Evolutionary conservation across 2,888 invertebrate species (phyloP), one percentile per base, ranked within the genome.

Genomic region (Folsomia candida): DNA sequence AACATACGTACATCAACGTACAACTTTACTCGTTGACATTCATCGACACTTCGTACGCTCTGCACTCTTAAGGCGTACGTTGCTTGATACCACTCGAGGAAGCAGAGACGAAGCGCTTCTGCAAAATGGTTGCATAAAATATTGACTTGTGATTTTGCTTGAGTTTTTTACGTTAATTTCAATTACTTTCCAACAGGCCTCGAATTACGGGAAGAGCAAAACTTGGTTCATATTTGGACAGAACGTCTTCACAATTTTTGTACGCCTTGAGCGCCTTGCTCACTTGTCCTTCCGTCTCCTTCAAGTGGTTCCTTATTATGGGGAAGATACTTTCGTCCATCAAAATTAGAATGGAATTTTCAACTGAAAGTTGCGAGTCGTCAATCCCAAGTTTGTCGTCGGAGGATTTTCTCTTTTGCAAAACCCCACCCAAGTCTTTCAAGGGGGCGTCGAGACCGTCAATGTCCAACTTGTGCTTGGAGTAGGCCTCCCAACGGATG

Each of bases 401-500:
- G 18, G 37, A 29, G 20, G 61, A 11, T 25, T 51, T 29, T 70
- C 69, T 65, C 64, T 63, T 54, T 1, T 62, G 64, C 26, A 79
- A 65, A 18, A 67, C 69, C 22, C 47, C 62, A 11, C 78, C 74
- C 58, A 78, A 51, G 14, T 75, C 76, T 2, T 20, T 29, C 3
- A 78, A 62, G 2, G 68, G 68, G 11, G 47, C 24, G 18, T 70
- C 74, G 1, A 76, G 51, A 0, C 72, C 74, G 6, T 69, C 62
- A 0, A 76, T 58, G 4, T 66, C 66, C 4, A 77, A 54, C 37
- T 75, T 71, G 25, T 72, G 68, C 51, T 79, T 79, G 1, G 77
- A 73, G 62, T 79, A 79, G 0, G 77, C 75, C 25, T 79, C 77
- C 77, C 77, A 79, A 37, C 78, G 71, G 54, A 79, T 71, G 1